Percentiles rank a stretch among this genome's conserved stretches.
Evolutionary conservation across 2,888 invertebrate genomes (phyloP).

Genomic region (Allophyes oxyacanthae): DNA sequence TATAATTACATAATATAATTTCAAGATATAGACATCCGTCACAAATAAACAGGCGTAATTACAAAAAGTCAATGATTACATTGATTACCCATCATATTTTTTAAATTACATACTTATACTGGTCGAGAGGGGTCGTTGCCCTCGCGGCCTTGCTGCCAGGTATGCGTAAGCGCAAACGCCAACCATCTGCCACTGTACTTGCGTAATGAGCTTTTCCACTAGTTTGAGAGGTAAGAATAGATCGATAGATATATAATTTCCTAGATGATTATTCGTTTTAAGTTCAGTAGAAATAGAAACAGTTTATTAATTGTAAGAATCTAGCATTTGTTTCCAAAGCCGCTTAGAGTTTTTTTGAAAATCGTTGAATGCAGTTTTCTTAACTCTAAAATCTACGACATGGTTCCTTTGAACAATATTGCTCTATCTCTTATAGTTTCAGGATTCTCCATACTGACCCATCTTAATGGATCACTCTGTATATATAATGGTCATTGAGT

Average conservation of each 20-base stretch:
- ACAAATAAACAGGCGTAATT: slow-evolving; percentile 32
- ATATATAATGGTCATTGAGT: too few relatives aligned
- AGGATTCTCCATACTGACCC: too few relatives aligned
- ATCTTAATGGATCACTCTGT: too few relatives aligned
- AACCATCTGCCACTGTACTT: slow-evolving; percentile 52
- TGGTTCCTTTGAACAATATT: too few relatives aligned
- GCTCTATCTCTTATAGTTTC: too few relatives aligned
- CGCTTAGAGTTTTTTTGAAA: too few relatives aligned
- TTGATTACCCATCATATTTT: slow-evolving; percentile 43
- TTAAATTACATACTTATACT: slow-evolving; percentile 44
- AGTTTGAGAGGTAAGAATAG: slow-evolving; percentile 15
- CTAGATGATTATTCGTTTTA: slow-evolving; percentile 16
- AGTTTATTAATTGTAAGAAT: too few relatives aligned
- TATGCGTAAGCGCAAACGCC: slow-evolving; percentile 44
- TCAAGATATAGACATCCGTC: slow-evolving; percentile 34
- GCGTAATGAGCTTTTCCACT: slow-evolving; percentile 55
- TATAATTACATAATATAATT: slow-evolving; percentile 18
- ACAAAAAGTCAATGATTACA: slow-evolving; percentile 51
- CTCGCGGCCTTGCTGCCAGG: slow-evolving; percentile 53
- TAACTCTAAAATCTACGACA: too few relatives aligned
- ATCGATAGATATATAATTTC: slow-evolving; percentile 29
- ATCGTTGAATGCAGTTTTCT: too few relatives aligned
- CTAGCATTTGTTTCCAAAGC: too few relatives aligned
- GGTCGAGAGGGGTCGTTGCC: slow-evolving; percentile 42
- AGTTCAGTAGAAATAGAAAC: too few relatives aligned